Evolutionary conservation across 2,888 invertebrate genomes (phyloP).

Genomic region (Digitonthophagus gazella): DNA sequence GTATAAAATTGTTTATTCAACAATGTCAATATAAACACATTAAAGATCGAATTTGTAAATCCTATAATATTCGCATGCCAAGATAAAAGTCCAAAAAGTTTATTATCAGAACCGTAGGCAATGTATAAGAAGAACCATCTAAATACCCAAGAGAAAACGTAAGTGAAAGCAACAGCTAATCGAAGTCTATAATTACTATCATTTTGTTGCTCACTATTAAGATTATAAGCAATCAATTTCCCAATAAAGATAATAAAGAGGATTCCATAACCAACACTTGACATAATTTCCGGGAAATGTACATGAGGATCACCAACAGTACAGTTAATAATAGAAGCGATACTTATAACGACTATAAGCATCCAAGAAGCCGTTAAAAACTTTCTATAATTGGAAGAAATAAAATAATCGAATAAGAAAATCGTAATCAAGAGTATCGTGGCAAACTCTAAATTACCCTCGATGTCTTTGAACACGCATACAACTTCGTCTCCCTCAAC

Average conservation of each 20-base stretch:
- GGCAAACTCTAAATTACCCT: slow-evolving; percentile 26
- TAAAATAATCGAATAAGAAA: slow-evolving; percentile 27
- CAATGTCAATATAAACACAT: slow-evolving; percentile 25
- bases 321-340: slow-evolving; percentile 25
- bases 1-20: slow-evolving; percentile 28
- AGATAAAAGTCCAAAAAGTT: slow-evolving; percentile 21
- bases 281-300: slow-evolving; percentile 22
- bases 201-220: slow-evolving; percentile 25
- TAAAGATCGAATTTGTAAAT: slow-evolving; percentile 26
- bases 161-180: slow-evolving; percentile 26
- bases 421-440: slow-evolving; percentile 26
- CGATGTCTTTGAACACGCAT: slow-evolving; percentile 26
- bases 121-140: slow-evolving; percentile 26
- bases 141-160: slow-evolving; percentile 28
- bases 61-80: slow-evolving; percentile 26
- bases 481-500: slow-evolving; percentile 19
- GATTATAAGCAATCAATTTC: slow-evolving; percentile 25
- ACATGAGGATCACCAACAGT: slow-evolving; percentile 18
- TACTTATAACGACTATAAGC: slow-evolving; percentile 22
- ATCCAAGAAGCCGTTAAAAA: slow-evolving; percentile 26
- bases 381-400: slow-evolving; percentile 23
- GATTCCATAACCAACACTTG: slow-evolving; percentile 23
- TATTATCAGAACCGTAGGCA: slow-evolving; percentile 11
- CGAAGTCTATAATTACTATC: slow-evolving; percentile 26
- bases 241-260: slow-evolving; percentile 25